Conservation (phyloP, 2,888 invertebrate genomes). For the Eupithecia inturbata region DNA sequence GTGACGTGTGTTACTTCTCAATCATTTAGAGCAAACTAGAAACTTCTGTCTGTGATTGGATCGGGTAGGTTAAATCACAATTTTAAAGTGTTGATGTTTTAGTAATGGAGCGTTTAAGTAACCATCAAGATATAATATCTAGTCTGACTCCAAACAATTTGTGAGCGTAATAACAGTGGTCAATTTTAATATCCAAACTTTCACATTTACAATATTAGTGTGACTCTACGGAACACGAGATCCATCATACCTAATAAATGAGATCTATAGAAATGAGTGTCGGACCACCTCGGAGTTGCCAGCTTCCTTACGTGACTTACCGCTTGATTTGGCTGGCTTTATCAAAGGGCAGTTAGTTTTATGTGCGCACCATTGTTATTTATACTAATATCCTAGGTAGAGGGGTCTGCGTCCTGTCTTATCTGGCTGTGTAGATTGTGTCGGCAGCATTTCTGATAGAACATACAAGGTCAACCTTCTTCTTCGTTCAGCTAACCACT, state of each 20-base stretch:
- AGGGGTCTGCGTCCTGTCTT: background rate
- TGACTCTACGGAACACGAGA: background rate
- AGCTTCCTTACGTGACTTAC: constrained; percentile 25
- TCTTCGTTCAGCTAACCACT: background rate
- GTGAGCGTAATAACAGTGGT: constrained; percentile 65
- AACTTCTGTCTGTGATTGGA: background rate
- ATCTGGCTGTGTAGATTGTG: background rate
- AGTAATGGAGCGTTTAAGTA: constrained; percentile 65
- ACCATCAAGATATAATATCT: constrained; percentile 67
- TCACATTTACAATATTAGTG: background rate
- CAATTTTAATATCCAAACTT: background rate
- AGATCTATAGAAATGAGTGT: constrained; percentile 21
- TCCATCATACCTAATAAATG: background rate
- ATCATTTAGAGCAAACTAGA: background rate
- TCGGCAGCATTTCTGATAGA: background rate
- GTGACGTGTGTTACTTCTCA: no score
- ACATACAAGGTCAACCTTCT: background rate
- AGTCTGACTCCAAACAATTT: constrained; percentile 64
- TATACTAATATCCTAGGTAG: background rate
- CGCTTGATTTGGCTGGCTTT: constrained; percentile 15
- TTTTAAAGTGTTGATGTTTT: constrained; percentile 43
- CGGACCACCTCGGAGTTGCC: constrained; percentile 23
- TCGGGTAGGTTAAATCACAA: background rate
- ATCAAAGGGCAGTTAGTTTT: constrained; percentile 33
- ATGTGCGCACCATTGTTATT: constrained; percentile 13